Evolutionary conservation across 2,113 vertebrate species (phyloP).

Genomic region (Myotis brandtii): DNA sequence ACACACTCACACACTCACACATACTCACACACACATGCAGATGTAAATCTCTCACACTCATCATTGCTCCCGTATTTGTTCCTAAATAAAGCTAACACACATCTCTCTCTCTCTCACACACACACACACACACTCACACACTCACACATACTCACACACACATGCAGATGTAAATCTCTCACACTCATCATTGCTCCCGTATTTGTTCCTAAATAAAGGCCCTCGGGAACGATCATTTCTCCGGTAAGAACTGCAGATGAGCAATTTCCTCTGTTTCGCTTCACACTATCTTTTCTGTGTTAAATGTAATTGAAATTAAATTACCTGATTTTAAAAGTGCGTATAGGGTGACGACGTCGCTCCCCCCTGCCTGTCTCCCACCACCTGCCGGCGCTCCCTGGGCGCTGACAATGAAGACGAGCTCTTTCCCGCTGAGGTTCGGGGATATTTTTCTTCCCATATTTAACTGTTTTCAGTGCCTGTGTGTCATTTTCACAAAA

Average conservation of each 20-base stretch:
- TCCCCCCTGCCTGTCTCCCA: background rate
- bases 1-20: background rate
- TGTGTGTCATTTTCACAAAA: background rate
- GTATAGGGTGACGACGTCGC: background rate
- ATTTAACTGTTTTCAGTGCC: background rate
- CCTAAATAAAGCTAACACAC: too few relatives aligned
- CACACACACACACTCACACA: too few relatives aligned
- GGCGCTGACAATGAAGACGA: rapidly evolving
- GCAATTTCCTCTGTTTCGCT: background rate
- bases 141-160: background rate
- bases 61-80: too few relatives aligned
- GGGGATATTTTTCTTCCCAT: background rate
- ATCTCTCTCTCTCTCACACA: too few relatives aligned
- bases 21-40: too few relatives aligned
- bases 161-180: background rate
- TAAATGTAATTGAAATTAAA: background rate
- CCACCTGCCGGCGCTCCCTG: rapidly evolving
- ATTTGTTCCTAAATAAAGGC: rapidly evolving
- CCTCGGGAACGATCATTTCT: background rate
- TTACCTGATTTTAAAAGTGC: background rate
- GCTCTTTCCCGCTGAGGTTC: too few relatives aligned
- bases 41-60: too few relatives aligned
- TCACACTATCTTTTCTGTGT: background rate
- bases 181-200: too few relatives aligned
- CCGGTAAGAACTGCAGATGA: background rate